These are phyloP conservation scores for Myotis planiceps DNA, from an alignment of 2,797 vertebrate genomes.

Conservation along the genomic window DNA sequence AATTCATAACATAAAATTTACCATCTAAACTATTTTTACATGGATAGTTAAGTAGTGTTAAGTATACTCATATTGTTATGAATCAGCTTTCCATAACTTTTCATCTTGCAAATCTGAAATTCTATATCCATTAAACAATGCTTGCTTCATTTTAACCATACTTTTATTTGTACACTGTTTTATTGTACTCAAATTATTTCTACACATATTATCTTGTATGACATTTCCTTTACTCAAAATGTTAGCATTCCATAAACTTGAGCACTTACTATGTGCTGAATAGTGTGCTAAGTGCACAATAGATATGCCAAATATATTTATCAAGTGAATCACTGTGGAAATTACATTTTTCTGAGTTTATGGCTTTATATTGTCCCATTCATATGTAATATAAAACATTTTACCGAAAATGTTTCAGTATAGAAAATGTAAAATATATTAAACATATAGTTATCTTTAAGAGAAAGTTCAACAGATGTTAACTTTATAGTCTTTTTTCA, in stretches of 20 bases:
- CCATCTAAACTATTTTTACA: not conserved
- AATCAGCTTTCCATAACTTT: not conserved
- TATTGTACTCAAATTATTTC: not conserved
- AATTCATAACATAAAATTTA: not conserved
- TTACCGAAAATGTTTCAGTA: not conserved
- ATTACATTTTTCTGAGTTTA: not conserved
- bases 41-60: not conserved
- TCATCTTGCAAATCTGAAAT: conserved; percentile 2
- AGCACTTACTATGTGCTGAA: not conserved
- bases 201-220: not conserved
- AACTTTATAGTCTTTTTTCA: not conserved
- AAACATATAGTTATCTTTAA: not conserved
- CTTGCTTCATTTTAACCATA: not conserved
- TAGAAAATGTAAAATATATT: not conserved
- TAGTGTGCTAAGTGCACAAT: not conserved
- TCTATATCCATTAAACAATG: not conserved
- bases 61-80: not conserved
- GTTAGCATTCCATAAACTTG: not conserved
- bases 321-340: not conserved
- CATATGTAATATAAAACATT: not conserved
- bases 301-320: not conserved
- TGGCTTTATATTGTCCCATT: not conserved
- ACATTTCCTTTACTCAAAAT: not conserved
- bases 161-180: not conserved
- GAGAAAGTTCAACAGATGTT: not conserved